Percentiles rank a stretch among this genome's conserved stretches.
These are phyloP conservation scores for Platycnemis pennipes DNA, from an alignment of 2,888 invertebrate species.

Conservation along the genomic window DNA sequence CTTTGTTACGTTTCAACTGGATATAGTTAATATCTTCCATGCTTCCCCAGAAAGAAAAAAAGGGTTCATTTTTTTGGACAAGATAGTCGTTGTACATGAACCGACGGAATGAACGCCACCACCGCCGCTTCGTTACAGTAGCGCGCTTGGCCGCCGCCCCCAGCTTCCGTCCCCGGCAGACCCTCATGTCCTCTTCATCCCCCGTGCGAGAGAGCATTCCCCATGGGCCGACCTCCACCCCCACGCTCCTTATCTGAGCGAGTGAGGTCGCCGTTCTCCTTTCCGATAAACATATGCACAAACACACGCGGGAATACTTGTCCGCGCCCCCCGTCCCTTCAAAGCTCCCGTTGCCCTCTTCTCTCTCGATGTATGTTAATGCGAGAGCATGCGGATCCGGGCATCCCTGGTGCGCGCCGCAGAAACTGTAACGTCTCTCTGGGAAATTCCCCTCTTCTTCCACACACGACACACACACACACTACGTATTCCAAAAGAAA, in stretches of 20 bases:
- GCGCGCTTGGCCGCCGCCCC: neutral
- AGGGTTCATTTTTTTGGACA: neutral
- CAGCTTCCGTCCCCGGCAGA: neutral
- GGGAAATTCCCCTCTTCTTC: neutral
- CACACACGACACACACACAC: neutral
- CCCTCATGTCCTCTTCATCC: too few species aligned
- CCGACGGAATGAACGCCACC: neutral
- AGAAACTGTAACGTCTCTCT: conserved; percentile 27
- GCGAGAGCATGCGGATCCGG: neutral
- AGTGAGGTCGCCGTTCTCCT: neutral
- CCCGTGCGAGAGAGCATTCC: neutral
- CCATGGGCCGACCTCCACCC: neutral
- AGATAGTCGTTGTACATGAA: neutral
- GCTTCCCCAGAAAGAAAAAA: too few species aligned
- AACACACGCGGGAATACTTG: conserved; percentile 32
- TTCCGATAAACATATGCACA: conserved; percentile 53
- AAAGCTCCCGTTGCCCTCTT: neutral
- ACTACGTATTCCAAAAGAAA: neutral
- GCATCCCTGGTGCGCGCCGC: neutral
- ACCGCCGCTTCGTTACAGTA: neutral
- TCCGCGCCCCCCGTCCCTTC: neutral
- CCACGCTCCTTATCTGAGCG: neutral
- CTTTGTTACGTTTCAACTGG: too few species aligned
- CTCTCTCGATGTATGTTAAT: neutral
- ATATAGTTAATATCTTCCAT: too few species aligned